Evolutionary conservation across 2,113 vertebrate genomes (phyloP).

Genomic region (Macquaria ambigua): DNA sequence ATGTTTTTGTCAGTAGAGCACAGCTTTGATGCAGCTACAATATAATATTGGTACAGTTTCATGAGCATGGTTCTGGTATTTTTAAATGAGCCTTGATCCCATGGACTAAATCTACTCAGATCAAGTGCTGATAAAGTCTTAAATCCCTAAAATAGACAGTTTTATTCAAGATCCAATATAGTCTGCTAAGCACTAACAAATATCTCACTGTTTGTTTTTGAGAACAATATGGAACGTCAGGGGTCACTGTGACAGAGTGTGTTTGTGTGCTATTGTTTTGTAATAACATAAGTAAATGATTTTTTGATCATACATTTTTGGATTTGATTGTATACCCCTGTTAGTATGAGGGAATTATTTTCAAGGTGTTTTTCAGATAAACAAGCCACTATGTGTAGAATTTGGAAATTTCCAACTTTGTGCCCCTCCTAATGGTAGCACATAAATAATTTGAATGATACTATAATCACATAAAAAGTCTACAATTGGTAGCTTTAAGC

Average conservation of each 20-base stretch:
- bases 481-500: neutral
- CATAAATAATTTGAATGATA: neutral
- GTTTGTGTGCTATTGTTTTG: neutral
- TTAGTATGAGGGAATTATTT: neutral
- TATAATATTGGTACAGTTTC: conserved; percentile 4
- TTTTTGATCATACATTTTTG: neutral
- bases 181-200: neutral
- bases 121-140: neutral
- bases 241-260: neutral
- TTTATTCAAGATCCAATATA: neutral
- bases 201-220: neutral
- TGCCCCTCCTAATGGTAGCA: no score
- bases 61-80: neutral
- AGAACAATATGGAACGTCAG: neutral
- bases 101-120: neutral
- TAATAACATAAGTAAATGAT: neutral
- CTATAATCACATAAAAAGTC: neutral
- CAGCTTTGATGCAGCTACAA: neutral
- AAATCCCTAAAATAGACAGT: neutral
- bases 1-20: conserved; percentile 1
- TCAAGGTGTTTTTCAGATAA: no score
- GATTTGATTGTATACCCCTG: neutral
- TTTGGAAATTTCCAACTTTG: neutral
- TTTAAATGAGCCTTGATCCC: conserved; percentile 5
- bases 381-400: no score